These are phyloP conservation scores for Drosophila arawakana DNA, from an alignment of 1,140 invertebrate species.

Conservation along the genomic window DNA sequence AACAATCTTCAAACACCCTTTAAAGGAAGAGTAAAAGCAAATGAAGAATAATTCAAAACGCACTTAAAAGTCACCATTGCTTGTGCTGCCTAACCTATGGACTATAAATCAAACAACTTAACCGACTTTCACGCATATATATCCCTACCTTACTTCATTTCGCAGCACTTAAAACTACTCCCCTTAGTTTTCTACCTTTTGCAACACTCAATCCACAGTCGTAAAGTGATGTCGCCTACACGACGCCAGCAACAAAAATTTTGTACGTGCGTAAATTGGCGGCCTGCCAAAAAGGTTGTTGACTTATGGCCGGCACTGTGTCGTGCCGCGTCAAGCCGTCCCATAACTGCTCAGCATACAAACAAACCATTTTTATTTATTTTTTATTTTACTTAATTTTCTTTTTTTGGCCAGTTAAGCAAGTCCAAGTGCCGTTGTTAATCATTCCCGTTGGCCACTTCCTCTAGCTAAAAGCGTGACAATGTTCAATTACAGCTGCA, in stretches of 20 bases:
- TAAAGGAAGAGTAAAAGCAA: neutral
- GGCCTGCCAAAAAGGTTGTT: conserved; percentile 76
- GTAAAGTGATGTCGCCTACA: conserved; percentile 48
- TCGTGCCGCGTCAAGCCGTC: neutral
- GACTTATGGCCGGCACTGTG: conserved; percentile 63
- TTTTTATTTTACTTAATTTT: neutral
- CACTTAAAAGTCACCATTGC: conserved; percentile 16
- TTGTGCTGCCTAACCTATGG: conserved; percentile 26
- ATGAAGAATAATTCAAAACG: conserved; percentile 19
- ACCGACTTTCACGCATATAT: neutral
- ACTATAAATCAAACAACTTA: conserved; percentile 37
- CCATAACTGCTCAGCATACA: conserved; percentile 33
- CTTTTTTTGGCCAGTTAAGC: conserved; percentile 31
- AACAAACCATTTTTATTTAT: conserved; percentile 44
- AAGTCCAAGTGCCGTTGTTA: conserved; percentile 60
- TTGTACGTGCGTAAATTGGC: conserved; percentile 79
- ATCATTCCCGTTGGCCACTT: conserved; percentile 51
- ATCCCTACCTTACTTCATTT: neutral
- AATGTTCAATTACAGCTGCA: conserved; percentile 77
- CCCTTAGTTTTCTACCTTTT: neutral
- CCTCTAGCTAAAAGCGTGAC: conserved; percentile 68
- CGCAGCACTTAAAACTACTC: too few relatives aligned
- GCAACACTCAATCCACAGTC: conserved; percentile 20
- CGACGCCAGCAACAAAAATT: conserved; percentile 57
- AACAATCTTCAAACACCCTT: too few relatives aligned